A percentile compares a stretch with the other conserved stretches of the same genome.
These are phyloP conservation scores for Heliconius himera DNA, from an alignment of 1,140 invertebrate species.

Conservation along the genomic window DNA sequence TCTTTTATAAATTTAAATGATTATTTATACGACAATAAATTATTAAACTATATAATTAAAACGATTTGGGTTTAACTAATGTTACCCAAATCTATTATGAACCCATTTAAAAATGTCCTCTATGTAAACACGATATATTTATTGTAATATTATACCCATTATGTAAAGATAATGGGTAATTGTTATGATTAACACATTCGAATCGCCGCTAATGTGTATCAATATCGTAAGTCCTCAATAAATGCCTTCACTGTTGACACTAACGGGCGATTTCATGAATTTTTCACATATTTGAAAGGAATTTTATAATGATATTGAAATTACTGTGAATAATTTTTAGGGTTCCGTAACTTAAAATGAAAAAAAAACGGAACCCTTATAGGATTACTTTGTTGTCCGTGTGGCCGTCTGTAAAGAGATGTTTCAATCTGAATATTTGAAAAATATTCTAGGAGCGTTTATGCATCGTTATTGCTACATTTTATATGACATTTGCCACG, in stretches of 20 bases:
- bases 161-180: constrained; percentile 19
- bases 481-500: no score
- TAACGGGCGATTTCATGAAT: constrained; percentile 12
- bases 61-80: constrained; percentile 1
- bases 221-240: constrained; percentile 11
- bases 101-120: background rate
- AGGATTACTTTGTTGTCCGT: no score
- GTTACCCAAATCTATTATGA: background rate
- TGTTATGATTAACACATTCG: constrained; percentile 26
- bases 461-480: no score
- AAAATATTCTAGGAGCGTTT: no score
- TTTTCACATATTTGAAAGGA: background rate
- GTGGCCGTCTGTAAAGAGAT: no score
- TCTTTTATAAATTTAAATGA: background rate
- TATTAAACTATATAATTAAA: constrained; percentile 5
- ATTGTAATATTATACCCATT: constrained; percentile 2
- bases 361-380: no score
- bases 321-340: background rate
- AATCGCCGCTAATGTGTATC: constrained; percentile 10
- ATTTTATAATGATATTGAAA: background rate
- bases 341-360: no score
- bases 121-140: background rate
- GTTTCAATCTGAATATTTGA: no score
- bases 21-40: background rate
- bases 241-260: background rate